Evolutionary conservation across 2,888 invertebrate species (phyloP), one percentile per base, ranked within the genome.

Genomic region (Volucella zonaria): DNA sequence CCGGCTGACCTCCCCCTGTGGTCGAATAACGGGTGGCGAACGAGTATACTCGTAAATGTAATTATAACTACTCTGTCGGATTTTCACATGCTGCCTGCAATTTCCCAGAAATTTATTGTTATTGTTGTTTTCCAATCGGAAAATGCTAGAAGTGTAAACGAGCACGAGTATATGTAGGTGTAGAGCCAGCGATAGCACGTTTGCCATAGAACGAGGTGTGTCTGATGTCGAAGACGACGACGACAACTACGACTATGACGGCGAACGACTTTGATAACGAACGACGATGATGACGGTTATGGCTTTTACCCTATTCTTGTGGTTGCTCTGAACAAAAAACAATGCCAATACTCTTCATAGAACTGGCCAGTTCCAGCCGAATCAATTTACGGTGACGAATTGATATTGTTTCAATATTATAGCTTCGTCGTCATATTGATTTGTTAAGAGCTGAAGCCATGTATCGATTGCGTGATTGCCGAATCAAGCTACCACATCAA

Each of bases 21-120:
- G 73, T 61, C 62, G 62, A 74, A 54, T 62, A 74, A 74, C 62
- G 62, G 64, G 47, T 54, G 54, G 18, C 54, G n/a, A 31, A 42
- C 31, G 6, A 31, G 31, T 31, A 6, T 31, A 31, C 38, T 38
- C 38, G 38, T 68, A 38, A 78, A 62, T 70, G 70, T 64, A 71
- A 78, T 78, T 64, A 78, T 70, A 70, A 70, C 70, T 56, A 47
- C 43, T 51, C 38, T 58, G 64, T 70, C 64, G 70, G 62, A 70
- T 78, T 78, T 70, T 78, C 62, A 70, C 64, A 64, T 49, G 77
- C 70, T 62, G 77, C 70, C 51, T 71, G 77, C 64, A 70, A 70
- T 78, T 78, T 78, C 62, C 49, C 70, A 62, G 77, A 49, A 64
- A 78, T 78, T 78, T 78, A 78, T 78, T 78, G 56, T 67, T 67